Conservation (phyloP, 1,140 invertebrate genomes). For the Caenorhabditis briggsae region DNA sequence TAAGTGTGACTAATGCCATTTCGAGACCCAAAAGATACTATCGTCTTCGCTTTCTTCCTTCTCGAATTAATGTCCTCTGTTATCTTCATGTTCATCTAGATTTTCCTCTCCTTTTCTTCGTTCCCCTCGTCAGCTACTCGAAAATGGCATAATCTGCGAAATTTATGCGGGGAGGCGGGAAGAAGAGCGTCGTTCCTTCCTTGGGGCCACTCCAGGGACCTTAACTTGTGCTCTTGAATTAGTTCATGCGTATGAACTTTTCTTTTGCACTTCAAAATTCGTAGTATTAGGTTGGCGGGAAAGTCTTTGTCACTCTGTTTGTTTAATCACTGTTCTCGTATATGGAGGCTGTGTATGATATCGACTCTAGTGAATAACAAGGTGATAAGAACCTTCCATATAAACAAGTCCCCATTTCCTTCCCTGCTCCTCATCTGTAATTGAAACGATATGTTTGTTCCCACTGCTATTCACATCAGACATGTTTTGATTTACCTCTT, state of each 20-base stretch:
- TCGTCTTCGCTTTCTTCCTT: not conserved
- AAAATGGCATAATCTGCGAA: constrained; percentile 51
- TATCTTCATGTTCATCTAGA: constrained; percentile 33
- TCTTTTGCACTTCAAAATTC: constrained; percentile 3
- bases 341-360: too few relatives aligned
- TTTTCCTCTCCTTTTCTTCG: not conserved
- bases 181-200: not conserved
- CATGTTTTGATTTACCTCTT: too few relatives aligned
- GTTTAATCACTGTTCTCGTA: too few relatives aligned
- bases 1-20: constrained; percentile 48
- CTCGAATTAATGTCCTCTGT: constrained; percentile 48
- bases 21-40: constrained; percentile 51
- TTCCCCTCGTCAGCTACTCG: constrained; percentile 26
- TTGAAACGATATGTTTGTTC: too few relatives aligned
- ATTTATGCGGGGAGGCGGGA: constrained; percentile 28
- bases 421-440: too few relatives aligned
- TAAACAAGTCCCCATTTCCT: too few relatives aligned
- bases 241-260: constrained; percentile 40
- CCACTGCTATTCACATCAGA: too few relatives aligned
- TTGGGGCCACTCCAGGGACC: constrained; percentile 32
- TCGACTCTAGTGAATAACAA: not conserved
- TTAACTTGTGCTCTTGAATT: constrained; percentile 38
- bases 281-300: too few relatives aligned
- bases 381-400: too few relatives aligned
- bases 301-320: too few relatives aligned